Evolutionary conservation across 1,140 invertebrate species (phyloP).

Genomic region (Macrobrachium rosenbergii): DNA sequence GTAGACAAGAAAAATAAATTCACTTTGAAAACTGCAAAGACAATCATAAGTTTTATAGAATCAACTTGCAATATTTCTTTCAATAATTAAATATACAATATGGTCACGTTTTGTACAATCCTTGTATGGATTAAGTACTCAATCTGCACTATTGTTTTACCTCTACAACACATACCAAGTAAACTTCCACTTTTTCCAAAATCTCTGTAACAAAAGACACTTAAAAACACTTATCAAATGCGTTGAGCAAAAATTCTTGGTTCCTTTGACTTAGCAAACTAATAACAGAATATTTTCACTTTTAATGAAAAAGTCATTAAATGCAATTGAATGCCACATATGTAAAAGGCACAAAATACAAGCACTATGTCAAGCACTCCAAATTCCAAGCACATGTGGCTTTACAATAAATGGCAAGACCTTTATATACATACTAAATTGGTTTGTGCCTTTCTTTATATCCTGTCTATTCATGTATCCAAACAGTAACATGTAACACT

Average conservation of each 20-base stretch:
- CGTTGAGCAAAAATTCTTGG: constrained; percentile 37
- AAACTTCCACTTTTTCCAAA: too few species aligned
- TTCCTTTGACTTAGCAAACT: constrained; percentile 33
- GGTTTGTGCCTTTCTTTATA: neutral
- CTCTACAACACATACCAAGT: too few species aligned
- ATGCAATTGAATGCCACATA: constrained; percentile 39
- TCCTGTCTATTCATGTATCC: too few species aligned
- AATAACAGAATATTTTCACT: constrained; percentile 20
- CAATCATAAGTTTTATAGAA: too few species aligned
- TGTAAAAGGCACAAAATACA: constrained; percentile 44
- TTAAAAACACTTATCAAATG: constrained; percentile 29
- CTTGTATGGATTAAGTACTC: too few species aligned
- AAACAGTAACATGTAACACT: too few species aligned
- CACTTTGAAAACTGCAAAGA: too few species aligned
- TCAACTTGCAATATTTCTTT: too few species aligned
- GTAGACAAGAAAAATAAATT: too few species aligned
- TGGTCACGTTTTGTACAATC: too few species aligned
- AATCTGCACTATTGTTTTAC: too few species aligned
- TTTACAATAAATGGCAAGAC: neutral
- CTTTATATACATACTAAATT: neutral
- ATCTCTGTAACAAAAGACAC: constrained; percentile 13
- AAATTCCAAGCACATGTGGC: constrained; percentile 19
- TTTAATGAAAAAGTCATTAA: constrained; percentile 37
- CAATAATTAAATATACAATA: too few species aligned
- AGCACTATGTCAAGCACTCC: constrained; percentile 44